Evolutionary conservation across 2,113 vertebrate species (phyloP).

Genomic region (Poeciliopsis prolifica): DNA sequence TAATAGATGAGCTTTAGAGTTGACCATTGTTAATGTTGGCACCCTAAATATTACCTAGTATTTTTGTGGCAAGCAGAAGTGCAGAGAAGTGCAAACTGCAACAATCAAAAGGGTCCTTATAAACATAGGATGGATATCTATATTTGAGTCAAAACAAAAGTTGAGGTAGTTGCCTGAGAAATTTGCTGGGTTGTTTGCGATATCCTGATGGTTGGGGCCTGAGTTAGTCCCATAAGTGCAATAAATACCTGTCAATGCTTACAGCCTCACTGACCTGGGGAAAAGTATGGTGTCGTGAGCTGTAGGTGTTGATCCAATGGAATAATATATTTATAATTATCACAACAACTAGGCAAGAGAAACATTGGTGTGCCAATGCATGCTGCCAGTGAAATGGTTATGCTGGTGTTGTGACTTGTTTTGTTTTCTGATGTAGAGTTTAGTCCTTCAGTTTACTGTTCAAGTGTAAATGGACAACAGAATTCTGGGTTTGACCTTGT

Average conservation of each 20-base stretch:
- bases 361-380: slow-evolving; percentile 1
- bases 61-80: neutral
- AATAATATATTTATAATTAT: neutral
- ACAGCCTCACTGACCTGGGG: neutral
- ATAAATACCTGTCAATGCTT: neutral
- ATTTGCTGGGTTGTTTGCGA: neutral
- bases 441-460: neutral
- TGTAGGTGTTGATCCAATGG: neutral
- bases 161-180: neutral
- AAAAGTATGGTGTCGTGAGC: neutral
- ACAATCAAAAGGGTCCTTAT: neutral
- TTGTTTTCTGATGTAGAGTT: neutral
- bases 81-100: neutral
- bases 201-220: neutral
- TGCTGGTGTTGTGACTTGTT: neutral
- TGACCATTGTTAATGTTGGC: neutral
- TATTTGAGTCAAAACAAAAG: neutral
- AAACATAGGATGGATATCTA: neutral
- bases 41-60: no score
- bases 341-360: neutral
- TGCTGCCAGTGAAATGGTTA: neutral
- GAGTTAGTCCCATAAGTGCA: neutral
- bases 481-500: neutral
- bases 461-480: neutral
- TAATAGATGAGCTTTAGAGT: neutral